These are phyloP conservation scores for Hirudinaria manillensis DNA, from an alignment of 2,888 invertebrate species.

Conservation along the genomic window DNA sequence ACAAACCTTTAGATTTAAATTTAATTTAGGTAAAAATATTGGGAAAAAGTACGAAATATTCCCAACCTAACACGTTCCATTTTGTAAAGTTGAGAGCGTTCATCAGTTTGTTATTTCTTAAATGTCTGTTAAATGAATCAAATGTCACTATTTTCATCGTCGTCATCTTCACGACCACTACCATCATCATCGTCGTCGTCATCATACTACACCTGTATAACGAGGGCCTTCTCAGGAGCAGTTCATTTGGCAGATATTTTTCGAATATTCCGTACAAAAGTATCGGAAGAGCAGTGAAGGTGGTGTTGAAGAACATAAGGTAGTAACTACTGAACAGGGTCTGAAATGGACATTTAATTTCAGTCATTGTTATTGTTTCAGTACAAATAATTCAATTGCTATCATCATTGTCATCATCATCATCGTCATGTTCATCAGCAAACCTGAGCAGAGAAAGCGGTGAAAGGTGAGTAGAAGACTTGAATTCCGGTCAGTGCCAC, in stretches of 20 bases:
- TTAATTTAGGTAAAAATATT: neutral
- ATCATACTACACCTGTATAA: conserved; percentile 60
- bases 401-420: too few species aligned
- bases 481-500: conserved; percentile 67
- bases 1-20: conserved; percentile 50
- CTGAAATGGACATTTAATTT: conserved; percentile 43
- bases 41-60: neutral
- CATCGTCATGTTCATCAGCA: too few species aligned
- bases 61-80: too few species aligned
- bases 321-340: conserved; percentile 70
- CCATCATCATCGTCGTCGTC: neutral
- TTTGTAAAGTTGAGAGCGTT: too few species aligned
- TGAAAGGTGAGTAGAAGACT: conserved; percentile 57
- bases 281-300: conserved; percentile 71
- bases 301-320: conserved; percentile 70
- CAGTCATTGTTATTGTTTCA: neutral
- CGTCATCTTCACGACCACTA: neutral
- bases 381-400: too few species aligned
- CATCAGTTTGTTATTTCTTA: too few species aligned
- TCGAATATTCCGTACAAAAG: conserved; percentile 70
- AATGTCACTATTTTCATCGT: neutral
- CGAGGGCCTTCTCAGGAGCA: conserved; percentile 62
- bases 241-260: conserved; percentile 62
- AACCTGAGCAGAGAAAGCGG: conserved; percentile 57
- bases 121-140: too few species aligned